Conservation (phyloP, 2,888 invertebrate genomes). For the Eupithecia inturbata region DNA sequence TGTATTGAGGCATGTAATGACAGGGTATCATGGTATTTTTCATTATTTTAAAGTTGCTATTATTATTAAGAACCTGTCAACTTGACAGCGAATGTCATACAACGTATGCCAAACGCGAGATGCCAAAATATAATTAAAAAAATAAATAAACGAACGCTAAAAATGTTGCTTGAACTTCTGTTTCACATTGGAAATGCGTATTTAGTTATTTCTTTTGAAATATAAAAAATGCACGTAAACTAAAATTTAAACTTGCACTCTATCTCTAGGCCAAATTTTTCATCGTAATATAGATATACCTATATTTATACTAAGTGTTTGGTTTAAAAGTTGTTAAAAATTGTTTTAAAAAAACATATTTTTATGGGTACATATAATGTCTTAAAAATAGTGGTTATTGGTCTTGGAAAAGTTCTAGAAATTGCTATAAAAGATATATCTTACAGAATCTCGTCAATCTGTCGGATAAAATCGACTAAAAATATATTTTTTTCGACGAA, state of each 20-base stretch:
- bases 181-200: background rate
- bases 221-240: conserved; percentile 26
- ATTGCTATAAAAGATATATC: conserved; percentile 3
- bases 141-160: conserved; percentile 7
- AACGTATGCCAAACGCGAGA: conserved; percentile 15
- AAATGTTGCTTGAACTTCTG: conserved; percentile 14
- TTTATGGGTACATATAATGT: conserved; percentile 16
- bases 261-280: conserved; percentile 29
- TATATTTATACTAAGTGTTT: conserved; percentile 8
- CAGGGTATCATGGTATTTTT: conserved; percentile 74
- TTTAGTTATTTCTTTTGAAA: conserved; percentile 16
- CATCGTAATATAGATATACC: conserved; percentile 6
- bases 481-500: conserved; percentile 53
- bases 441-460: conserved; percentile 18
- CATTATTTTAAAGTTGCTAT: conserved; percentile 40
- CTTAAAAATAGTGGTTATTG: conserved; percentile 1
- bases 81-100: conserved; percentile 22
- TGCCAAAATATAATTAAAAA: conserved; percentile 21
- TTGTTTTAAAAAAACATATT: conserved; percentile 27
- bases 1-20: conserved; percentile 74
- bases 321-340: conserved; percentile 12
- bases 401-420: conserved; percentile 24
- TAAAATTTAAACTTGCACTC: conserved; percentile 34
- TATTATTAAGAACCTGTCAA: conserved; percentile 26
- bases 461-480: conserved; percentile 30